Conservation (phyloP, 1,140 invertebrate species). For the Linepithema humile region DNA sequence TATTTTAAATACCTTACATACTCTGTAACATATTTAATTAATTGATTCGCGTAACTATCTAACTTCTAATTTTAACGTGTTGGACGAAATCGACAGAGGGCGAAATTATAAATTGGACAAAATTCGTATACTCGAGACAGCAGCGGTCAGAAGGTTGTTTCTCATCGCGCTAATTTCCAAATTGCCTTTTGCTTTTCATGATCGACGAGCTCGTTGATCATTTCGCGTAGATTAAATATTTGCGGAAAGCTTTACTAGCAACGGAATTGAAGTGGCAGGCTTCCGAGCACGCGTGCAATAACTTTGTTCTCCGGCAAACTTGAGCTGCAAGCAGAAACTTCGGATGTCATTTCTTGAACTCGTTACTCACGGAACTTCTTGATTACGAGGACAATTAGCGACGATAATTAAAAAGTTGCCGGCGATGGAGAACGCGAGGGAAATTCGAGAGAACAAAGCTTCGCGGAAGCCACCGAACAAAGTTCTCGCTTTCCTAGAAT, state of each 20-base stretch:
- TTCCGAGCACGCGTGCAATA: constrained; percentile 8
- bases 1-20: neutral
- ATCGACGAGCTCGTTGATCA: constrained; percentile 25
- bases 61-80: neutral
- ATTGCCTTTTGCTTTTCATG: neutral
- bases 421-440: neutral
- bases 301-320: constrained; percentile 21
- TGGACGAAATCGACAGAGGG: too few relatives aligned
- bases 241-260: constrained; percentile 11
- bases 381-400: constrained; percentile 33
- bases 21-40: neutral
- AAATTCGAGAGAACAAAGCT: neutral
- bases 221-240: constrained; percentile 45
- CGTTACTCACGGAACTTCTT: constrained; percentile 21
- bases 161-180: neutral
- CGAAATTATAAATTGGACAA: neutral
- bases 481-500: neutral
- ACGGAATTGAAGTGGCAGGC: constrained; percentile 8
- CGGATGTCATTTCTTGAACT: constrained; percentile 18
- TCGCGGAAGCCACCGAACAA: neutral
- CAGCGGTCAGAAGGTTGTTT: neutral
- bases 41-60: neutral
- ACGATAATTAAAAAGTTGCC: constrained; percentile 43
- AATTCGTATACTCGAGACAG: neutral
- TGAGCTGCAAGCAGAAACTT: constrained; percentile 8